Evolutionary conservation across 2,888 invertebrate genomes (phyloP).

Genomic region (Tipula lateralis): DNA sequence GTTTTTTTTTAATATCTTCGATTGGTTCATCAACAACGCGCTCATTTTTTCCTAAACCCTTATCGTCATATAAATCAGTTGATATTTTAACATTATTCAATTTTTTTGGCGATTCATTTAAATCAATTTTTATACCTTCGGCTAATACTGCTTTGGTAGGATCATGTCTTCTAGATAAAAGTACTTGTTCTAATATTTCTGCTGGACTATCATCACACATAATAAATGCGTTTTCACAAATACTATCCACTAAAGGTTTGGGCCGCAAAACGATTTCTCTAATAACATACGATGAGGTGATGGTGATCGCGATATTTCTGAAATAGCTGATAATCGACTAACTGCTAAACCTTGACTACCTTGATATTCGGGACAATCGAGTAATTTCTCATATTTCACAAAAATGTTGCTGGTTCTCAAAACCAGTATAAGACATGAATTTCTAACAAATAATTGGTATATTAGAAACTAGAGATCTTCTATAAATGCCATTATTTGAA

Average conservation of each 20-base stretch:
- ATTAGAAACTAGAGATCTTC: too few species aligned
- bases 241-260: constrained; percentile 60
- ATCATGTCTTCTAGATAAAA: constrained; percentile 59
- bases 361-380: constrained; percentile 74
- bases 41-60: constrained; percentile 50
- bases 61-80: constrained; percentile 55
- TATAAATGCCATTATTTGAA: too few species aligned
- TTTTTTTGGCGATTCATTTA: constrained; percentile 42
- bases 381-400: too few species aligned
- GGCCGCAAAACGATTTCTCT: constrained; percentile 87
- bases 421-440: too few species aligned
- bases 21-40: constrained; percentile 44
- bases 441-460: too few species aligned
- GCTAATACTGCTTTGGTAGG: constrained; percentile 61
- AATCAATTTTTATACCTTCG: constrained; percentile 56
- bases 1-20: constrained; percentile 52
- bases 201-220: constrained; percentile 51
- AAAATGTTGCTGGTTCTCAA: too few species aligned
- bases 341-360: constrained; percentile 71
- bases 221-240: constrained; percentile 52
- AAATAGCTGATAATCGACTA: constrained; percentile 55
- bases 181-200: constrained; percentile 54
- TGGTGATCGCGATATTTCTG: constrained; percentile 64
- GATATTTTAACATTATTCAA: neutral
- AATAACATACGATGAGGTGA: constrained; percentile 87